Evolutionary conservation across 2,113 vertebrate genomes (phyloP).

Genomic region (Brachypteracias leptosomus): DNA sequence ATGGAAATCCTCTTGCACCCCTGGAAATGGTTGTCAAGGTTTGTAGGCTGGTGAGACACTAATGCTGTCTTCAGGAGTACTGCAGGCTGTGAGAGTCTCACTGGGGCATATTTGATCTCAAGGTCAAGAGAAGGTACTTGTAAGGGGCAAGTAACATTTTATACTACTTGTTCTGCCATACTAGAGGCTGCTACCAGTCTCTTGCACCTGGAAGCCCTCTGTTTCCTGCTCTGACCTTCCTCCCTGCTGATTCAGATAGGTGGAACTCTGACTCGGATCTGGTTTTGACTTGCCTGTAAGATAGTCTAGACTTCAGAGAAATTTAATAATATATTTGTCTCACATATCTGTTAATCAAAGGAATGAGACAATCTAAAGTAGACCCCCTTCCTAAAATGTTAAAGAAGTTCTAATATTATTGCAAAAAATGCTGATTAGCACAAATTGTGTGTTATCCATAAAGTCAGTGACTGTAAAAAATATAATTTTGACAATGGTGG

Average conservation of each 20-base stretch:
- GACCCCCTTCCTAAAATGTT: not conserved
- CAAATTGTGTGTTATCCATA: not conserved
- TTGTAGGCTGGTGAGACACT: not conserved
- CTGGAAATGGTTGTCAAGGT: not conserved
- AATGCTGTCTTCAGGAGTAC: not conserved
- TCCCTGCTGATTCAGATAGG: not conserved
- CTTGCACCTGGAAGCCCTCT: not conserved
- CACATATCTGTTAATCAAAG: not conserved
- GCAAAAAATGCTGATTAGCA: not conserved
- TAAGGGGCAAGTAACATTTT: not conserved
- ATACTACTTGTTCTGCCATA: not conserved
- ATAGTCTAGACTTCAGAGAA: not conserved
- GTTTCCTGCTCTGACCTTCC: not conserved
- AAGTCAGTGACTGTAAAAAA: not conserved
- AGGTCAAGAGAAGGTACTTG: not conserved
- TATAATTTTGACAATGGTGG: not conserved
- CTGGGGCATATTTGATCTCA: accelerated
- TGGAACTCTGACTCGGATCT: not conserved
- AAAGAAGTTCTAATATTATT: not conserved
- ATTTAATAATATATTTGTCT: not conserved
- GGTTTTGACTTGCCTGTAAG: not conserved
- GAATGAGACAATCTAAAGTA: not conserved
- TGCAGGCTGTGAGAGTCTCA: not conserved
- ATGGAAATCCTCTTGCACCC: not conserved
- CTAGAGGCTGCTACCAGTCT: not conserved